phyloP scores from a whole-genome alignment of 2,888 invertebrate genomes.

The Penaeus monodon region DNA sequence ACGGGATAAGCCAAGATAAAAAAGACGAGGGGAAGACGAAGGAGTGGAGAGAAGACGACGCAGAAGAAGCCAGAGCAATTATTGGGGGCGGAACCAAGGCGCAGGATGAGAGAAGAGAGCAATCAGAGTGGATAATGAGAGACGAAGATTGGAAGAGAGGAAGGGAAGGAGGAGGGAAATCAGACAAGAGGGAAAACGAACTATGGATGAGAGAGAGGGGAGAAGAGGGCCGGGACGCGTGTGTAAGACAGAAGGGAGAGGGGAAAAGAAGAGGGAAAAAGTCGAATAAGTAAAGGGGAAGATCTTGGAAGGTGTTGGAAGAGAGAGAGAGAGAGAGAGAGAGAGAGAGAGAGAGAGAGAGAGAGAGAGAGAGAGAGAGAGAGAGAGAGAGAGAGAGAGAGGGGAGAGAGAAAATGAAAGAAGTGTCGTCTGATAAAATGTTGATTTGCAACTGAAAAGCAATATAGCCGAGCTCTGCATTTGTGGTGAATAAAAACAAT shows the following conservation, averaged over 20 bases:
- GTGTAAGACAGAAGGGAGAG: conserved; percentile 7
- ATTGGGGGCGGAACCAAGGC: not conserved
- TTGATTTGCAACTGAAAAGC: no score
- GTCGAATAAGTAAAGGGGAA: not conserved
- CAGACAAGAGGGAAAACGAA: not conserved
- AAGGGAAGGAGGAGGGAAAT: not conserved
- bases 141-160: not conserved
- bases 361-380: conserved; percentile 15
- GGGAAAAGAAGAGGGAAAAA: conserved; percentile 12
- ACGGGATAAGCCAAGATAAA: no score
- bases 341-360: not conserved
- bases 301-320: no score
- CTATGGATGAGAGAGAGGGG: not conserved
- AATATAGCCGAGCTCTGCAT: no score
- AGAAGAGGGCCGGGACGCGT: not conserved
- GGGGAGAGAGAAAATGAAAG: conserved; percentile 4
- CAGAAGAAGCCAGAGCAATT: no score
- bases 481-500: not conserved
- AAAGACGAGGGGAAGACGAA: no score
- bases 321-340: not conserved
- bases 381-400: conserved; percentile 9
- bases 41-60: no score
- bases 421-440: no score
- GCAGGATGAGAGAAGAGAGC: not conserved
- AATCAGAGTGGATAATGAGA: not conserved